Conservation (phyloP, 2,888 invertebrate genomes). For the Micoletzkya japonica region DNA sequence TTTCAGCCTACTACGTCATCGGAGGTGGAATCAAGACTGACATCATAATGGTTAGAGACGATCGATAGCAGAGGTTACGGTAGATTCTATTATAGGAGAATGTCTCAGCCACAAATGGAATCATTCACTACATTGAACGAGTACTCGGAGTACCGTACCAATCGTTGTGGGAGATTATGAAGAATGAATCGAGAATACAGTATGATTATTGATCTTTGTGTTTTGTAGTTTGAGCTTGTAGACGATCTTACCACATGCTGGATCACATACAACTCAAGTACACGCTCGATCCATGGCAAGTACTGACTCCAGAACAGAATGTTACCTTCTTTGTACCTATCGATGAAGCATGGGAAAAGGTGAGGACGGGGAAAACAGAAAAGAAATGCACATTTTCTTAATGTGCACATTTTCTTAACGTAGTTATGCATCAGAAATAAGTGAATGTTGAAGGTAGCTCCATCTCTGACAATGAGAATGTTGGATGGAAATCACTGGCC, state of each 20-base stretch:
- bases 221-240: slow-evolving; percentile 30
- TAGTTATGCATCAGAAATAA: too few species aligned
- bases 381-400: neutral
- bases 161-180: slow-evolving; percentile 60
- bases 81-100: slow-evolving; percentile 47
- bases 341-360: slow-evolving; percentile 84
- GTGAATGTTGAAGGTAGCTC: slow-evolving; percentile 45
- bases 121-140: slow-evolving; percentile 64
- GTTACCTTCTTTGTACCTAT: slow-evolving; percentile 90
- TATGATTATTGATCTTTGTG: slow-evolving; percentile 27
- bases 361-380: slow-evolving; percentile 26
- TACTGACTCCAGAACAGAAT: slow-evolving; percentile 65
- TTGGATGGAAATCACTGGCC: slow-evolving; percentile 62
- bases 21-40: slow-evolving; percentile 64
- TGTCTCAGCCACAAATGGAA: slow-evolving; percentile 64
- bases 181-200: slow-evolving; percentile 60
- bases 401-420: too few species aligned
- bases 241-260: slow-evolving; percentile 57
- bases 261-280: slow-evolving; percentile 57
- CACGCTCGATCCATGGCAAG: slow-evolving; percentile 63
- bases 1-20: slow-evolving; percentile 64
- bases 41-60: slow-evolving; percentile 38
- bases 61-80: too few species aligned
- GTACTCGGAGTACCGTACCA: slow-evolving; percentile 64
- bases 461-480: slow-evolving; percentile 52